phyloP scores from a whole-genome alignment of 2,113 vertebrate species.

The Accipiter virgatus region DNA sequence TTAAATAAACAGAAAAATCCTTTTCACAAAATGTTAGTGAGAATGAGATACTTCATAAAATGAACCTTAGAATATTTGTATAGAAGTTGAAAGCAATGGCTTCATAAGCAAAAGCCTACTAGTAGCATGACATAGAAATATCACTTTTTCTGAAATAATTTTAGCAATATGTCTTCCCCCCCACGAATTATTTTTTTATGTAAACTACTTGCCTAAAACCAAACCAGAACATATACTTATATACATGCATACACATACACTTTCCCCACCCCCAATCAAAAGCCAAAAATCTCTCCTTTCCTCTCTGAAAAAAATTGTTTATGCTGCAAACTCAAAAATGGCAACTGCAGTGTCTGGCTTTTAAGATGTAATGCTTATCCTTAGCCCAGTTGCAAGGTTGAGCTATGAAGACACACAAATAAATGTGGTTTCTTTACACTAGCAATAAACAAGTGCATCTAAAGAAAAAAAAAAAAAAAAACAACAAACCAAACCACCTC shows the following conservation, averaged over 20 bases:
- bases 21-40: not conserved
- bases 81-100: not conserved
- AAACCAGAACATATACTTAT: not conserved
- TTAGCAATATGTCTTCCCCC: not conserved
- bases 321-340: not conserved
- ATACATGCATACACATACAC: too few species aligned
- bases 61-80: not conserved
- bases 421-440: not conserved
- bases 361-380: not conserved
- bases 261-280: not conserved
- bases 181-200: not conserved
- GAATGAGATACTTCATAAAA: not conserved
- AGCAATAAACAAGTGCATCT: not conserved
- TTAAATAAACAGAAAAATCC: not conserved
- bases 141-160: not conserved
- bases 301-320: not conserved
- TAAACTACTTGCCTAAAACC: not conserved
- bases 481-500: not conserved
- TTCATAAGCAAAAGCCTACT: not conserved
- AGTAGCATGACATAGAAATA: not conserved
- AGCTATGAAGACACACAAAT: not conserved
- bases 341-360: not conserved
- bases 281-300: not conserved
- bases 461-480: not conserved
- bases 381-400: not conserved